Evolutionary conservation across 2,888 invertebrate species (phyloP).

Genomic region (Drosophila fulvimacula): DNA sequence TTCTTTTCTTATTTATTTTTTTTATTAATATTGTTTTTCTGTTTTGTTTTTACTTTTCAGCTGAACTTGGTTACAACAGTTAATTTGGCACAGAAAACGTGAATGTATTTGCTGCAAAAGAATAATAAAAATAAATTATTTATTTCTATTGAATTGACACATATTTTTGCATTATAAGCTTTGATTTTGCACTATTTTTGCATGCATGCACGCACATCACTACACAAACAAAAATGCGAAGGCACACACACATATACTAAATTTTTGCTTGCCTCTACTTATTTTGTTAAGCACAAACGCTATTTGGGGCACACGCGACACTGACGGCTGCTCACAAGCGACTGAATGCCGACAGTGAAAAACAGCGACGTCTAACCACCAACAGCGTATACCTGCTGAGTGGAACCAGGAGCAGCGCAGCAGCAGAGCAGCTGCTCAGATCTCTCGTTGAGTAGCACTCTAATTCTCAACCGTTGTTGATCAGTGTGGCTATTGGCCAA

Average conservation of each 20-base stretch:
- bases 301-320: constrained; percentile 74
- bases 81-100: constrained; percentile 40
- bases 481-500: neutral
- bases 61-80: constrained; percentile 53
- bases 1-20: constrained; percentile 14
- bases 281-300: constrained; percentile 40
- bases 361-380: constrained; percentile 46
- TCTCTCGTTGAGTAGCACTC: constrained; percentile 1
- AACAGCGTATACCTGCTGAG: constrained; percentile 12
- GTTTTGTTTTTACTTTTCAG: constrained; percentile 28
- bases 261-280: constrained; percentile 47
- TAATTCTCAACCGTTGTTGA: constrained; percentile 7
- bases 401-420: constrained; percentile 9
- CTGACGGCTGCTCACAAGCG: constrained; percentile 81
- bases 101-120: constrained; percentile 44
- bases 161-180: constrained; percentile 26
- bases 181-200: constrained; percentile 43
- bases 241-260: constrained; percentile 17
- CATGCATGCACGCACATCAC: constrained; percentile 27
- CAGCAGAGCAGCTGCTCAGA: constrained; percentile 13
- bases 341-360: constrained; percentile 60
- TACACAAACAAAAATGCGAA: constrained; percentile 19
- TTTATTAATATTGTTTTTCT: constrained; percentile 7
- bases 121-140: constrained; percentile 28
- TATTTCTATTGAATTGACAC: constrained; percentile 30